Conservation (phyloP, 2,113 vertebrate genomes). For the Neogobius melanostomus region DNA sequence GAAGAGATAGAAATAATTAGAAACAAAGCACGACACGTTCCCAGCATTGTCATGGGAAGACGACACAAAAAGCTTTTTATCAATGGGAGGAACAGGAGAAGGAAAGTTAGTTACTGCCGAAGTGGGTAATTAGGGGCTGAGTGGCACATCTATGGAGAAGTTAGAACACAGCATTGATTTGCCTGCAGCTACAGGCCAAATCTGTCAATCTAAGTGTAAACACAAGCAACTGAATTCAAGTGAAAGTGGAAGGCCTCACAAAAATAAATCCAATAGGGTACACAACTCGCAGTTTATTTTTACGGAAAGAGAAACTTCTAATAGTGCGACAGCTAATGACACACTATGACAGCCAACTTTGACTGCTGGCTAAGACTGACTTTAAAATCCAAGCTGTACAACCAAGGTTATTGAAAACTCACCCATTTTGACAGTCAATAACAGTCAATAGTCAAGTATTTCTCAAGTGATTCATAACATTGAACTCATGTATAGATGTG, state of each 20-base stretch:
- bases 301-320: not conserved
- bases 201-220: conserved; percentile 34
- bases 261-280: not conserved
- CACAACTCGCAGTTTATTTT: not conserved
- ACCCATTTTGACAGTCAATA: too few species aligned
- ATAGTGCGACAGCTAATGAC: not conserved
- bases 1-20: conserved; percentile 9
- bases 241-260: conserved; percentile 6
- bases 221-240: conserved; percentile 9
- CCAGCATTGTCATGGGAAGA: conserved; percentile 17
- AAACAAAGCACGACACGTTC: conserved; percentile 21
- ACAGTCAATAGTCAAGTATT: too few species aligned
- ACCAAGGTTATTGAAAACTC: too few species aligned
- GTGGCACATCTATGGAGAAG: conserved; percentile 38
- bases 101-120: conserved; percentile 41
- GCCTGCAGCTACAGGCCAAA: conserved; percentile 23
- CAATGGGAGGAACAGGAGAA: conserved; percentile 7
- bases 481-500: too few species aligned
- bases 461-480: too few species aligned
- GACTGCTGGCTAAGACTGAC: too few species aligned
- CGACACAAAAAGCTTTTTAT: conserved; percentile 39
- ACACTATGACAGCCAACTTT: too few species aligned
- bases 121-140: conserved; percentile 48
- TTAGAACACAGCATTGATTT: conserved; percentile 49
- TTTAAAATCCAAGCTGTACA: too few species aligned